Base-by-base conservation (phyloP, 2,888 invertebrate species). In the Margaritifera margaritifera region DNA sequence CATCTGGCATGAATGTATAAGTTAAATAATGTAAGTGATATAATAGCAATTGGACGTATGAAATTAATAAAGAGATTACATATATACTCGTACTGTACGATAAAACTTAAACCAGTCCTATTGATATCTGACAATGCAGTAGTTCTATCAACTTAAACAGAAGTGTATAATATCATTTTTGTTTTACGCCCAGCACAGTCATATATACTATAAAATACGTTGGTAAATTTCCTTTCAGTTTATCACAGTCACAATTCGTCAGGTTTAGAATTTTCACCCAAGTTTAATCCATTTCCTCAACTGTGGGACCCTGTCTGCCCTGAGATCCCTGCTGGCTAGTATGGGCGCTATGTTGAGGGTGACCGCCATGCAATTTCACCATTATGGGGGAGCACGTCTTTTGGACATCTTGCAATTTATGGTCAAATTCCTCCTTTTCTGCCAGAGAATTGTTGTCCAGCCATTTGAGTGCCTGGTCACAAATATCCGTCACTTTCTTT, bases 391-490 rank as follows among this genome's bases (percentile, higher is more conserved):
- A 92, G 85, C 95, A 95, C 24, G 94, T 92, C 24, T 91, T 92
- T 87, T 96, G 95, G 25, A 94, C 91, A 64, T 94, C 93, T 84
- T 94, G 94, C 80, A 96, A 90, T 83, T 93, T 94, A 78, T 94
- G 92, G 64, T 96, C 95, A 78, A 93, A 93, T 80, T 96, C 95
- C 8, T 84, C 84, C 81, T 94, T 94, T 64, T 94, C 93, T 8
- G 96, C 96, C 59, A 95, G 90, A 1, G 93, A 92, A 86, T 96
- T 95, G 27, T 91, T 90, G 81, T 97, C 97, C 54, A 97, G 90
- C 96, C 96, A 97, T 19, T 92, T 90, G 68, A 96, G 91, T 69
- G 94, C 93, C 20, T 93, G 92, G 27, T 92, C 91, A 66, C 89
- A 87, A 42, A 82, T 83, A n/a, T 85, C 88, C n/a, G 79, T 75